Conservation (phyloP, 2,797 vertebrate species). For the Hemibagrus guttatus region DNA sequence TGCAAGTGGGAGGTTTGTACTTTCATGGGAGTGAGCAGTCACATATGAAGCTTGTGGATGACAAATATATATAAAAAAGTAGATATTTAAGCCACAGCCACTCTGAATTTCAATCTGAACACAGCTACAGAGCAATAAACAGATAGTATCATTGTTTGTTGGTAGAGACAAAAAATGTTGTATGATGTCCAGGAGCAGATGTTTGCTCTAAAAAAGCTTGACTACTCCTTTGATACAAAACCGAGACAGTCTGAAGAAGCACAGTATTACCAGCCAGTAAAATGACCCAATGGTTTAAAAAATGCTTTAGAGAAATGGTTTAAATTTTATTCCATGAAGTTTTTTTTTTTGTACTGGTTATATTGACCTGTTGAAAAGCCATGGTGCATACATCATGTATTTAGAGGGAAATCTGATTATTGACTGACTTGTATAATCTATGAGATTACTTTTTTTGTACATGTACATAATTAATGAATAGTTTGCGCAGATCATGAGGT, state of each 20-base stretch:
- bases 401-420: neutral
- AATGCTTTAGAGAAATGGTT: neutral
- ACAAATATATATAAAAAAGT: neutral
- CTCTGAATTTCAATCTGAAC: neutral
- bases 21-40: neutral
- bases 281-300: neutral
- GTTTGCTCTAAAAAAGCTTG: neutral
- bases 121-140: neutral
- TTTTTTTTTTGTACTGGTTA: neutral
- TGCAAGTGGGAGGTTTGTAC: neutral
- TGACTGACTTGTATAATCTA: neutral
- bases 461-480: neutral
- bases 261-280: neutral
- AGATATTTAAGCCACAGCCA: neutral
- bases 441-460: neutral
- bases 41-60: neutral
- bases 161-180: neutral
- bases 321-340: neutral
- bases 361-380: neutral
- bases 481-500: neutral
- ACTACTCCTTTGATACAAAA: neutral
- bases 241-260: neutral
- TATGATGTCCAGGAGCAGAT: conserved; percentile 3
- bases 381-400: neutral
- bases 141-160: neutral